phyloP scores from a whole-genome alignment of 2,888 invertebrate genomes.

The Eurytoma adleriae region DNA sequence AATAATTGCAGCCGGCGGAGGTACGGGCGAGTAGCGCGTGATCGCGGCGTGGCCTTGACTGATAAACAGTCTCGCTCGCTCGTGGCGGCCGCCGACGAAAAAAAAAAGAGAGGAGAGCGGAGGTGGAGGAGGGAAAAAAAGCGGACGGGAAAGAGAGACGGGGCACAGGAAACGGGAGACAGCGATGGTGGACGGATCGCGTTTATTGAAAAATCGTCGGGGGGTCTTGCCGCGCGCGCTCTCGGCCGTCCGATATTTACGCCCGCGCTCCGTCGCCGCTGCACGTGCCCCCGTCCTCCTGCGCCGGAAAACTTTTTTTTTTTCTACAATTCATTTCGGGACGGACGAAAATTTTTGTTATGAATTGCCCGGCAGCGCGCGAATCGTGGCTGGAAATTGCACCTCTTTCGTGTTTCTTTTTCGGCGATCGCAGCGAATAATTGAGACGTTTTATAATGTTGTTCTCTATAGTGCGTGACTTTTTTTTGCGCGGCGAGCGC shows the following conservation, averaged over 20 bases:
- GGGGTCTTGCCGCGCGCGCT: slow-evolving; percentile 21
- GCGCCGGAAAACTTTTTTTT: too few relatives aligned
- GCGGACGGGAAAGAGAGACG: slow-evolving; percentile 20
- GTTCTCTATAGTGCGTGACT: too few relatives aligned
- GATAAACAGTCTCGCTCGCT: slow-evolving; percentile 49
- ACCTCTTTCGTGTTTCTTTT: too few relatives aligned
- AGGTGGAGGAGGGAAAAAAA: slow-evolving; percentile 34
- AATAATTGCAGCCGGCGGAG: slow-evolving; percentile 33
- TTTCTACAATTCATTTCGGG: background rate
- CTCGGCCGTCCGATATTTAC: slow-evolving; percentile 19
- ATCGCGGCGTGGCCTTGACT: slow-evolving; percentile 57
- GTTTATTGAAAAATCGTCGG: slow-evolving; percentile 56
- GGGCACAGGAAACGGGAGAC: slow-evolving; percentile 27
- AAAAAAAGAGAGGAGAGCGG: slow-evolving; percentile 30
- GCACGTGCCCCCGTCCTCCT: too few relatives aligned
- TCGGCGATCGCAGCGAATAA: too few relatives aligned
- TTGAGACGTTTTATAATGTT: too few relatives aligned
- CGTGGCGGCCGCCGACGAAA: slow-evolving; percentile 25
- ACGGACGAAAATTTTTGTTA: background rate
- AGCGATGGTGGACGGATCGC: slow-evolving; percentile 34
- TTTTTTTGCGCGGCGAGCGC: too few relatives aligned
- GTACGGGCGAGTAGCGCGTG: slow-evolving; percentile 48
- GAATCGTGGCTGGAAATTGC: too few relatives aligned
- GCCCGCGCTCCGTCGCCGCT: background rate
- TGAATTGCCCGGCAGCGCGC: background rate